phyloP scores from a whole-genome alignment of 1,140 invertebrate species.

The Danaus melanippus region DNA sequence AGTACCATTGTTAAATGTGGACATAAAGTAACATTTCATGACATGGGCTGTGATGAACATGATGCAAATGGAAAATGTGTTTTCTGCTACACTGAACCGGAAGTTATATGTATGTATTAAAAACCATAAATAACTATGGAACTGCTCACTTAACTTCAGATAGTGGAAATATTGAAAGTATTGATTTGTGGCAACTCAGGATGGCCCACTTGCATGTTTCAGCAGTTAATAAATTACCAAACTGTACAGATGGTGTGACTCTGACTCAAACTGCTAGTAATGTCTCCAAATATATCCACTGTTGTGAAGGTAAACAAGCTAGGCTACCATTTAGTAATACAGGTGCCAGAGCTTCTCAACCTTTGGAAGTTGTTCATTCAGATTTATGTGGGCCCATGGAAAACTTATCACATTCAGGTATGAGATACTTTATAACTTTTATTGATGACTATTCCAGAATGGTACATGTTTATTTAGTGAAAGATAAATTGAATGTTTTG shows the following conservation, averaged over 20 bases:
- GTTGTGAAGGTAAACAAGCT: slow-evolving; percentile 10
- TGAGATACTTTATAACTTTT: slow-evolving; percentile 11
- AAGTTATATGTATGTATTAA: too few relatives aligned
- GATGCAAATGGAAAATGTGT: slow-evolving; percentile 3
- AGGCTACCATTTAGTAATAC: slow-evolving; percentile 9
- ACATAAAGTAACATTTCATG: slow-evolving; percentile 9
- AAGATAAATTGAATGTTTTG: slow-evolving; percentile 11
- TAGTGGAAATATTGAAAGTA: too few relatives aligned
- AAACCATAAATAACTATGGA: too few relatives aligned
- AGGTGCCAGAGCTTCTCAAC: neutral
- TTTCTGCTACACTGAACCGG: slow-evolving; percentile 14
- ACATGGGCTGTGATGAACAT: slow-evolving; percentile 7
- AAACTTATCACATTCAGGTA: slow-evolving; percentile 6
- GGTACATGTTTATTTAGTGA: slow-evolving; percentile 10
- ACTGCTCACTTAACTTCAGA: too few relatives aligned
- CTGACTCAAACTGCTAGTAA: neutral
- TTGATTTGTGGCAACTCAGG: slow-evolving; percentile 18
- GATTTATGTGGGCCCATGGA: slow-evolving; percentile 14
- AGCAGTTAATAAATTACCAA: slow-evolving; percentile 8
- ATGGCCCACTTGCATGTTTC: slow-evolving; percentile 18
- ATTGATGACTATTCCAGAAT: slow-evolving; percentile 14
- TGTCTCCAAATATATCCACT: neutral
- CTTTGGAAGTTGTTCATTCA: slow-evolving; percentile 10
- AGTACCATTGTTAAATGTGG: slow-evolving; percentile 11
- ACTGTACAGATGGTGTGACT: neutral